These are phyloP conservation scores for Sinodicranocentrus sp. DNA, from an alignment of 2,888 invertebrate genomes.

Conservation along the genomic window DNA sequence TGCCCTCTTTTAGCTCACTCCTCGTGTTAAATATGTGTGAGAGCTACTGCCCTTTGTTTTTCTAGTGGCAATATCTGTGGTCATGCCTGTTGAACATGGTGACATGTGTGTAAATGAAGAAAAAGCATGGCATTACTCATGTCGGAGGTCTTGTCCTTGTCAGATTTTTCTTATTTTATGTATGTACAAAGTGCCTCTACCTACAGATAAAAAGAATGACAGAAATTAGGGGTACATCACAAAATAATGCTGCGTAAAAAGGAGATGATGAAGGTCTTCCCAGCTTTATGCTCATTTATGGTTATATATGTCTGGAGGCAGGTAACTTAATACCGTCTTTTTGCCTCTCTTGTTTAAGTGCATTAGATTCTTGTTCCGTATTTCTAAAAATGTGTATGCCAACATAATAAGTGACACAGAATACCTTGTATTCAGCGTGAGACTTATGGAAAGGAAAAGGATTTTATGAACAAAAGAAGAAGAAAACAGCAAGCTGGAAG, in stretches of 20 bases:
- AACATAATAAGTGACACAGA: too few relatives aligned
- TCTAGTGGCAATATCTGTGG: neutral
- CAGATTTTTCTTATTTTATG: neutral
- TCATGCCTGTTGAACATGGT: neutral
- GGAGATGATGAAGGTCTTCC: too few relatives aligned
- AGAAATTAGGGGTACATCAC: neutral
- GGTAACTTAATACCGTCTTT: neutral
- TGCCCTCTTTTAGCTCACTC: too few relatives aligned
- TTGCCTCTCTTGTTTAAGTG: neutral
- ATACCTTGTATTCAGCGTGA: too few relatives aligned
- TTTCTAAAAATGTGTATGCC: too few relatives aligned
- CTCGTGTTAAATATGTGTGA: too few relatives aligned
- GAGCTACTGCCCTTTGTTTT: too few relatives aligned
- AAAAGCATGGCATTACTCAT: neutral
- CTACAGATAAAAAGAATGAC: neutral
- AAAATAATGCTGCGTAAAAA: neutral
- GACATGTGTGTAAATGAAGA: neutral
- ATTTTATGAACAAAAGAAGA: too few relatives aligned
- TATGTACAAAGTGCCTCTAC: neutral
- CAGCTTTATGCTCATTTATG: too few relatives aligned
- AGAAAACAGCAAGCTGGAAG: too few relatives aligned
- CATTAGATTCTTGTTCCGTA: neutral
- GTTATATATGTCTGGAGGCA: too few relatives aligned
- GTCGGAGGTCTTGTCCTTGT: slow-evolving; percentile 5
- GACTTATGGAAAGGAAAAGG: too few relatives aligned